phyloP scores from a whole-genome alignment of 2,888 invertebrate genomes.

The Odontocerum albicorne region DNA sequence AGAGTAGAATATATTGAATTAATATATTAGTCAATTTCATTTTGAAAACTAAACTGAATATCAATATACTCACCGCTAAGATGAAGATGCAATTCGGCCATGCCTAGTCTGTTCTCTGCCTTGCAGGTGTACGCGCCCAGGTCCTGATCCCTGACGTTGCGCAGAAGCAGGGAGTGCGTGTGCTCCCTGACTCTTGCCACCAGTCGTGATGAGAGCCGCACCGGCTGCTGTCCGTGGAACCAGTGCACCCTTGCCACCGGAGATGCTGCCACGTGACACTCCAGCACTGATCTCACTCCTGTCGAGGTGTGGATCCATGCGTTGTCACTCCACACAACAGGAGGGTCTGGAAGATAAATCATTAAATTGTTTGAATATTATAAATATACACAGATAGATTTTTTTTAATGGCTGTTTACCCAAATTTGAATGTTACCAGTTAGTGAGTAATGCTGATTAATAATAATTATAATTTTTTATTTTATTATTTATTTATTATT shows the following conservation, averaged over 20 bases:
- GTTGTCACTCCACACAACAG: conserved; percentile 66
- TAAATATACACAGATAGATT: no score
- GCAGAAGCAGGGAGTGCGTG: conserved; percentile 67
- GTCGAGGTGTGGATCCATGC: conserved; percentile 76
- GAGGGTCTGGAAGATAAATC: conserved; percentile 73
- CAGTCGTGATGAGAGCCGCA: conserved; percentile 53
- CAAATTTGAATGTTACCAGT: no score
- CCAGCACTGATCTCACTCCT: conserved; percentile 68
- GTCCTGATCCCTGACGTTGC: conserved; percentile 67
- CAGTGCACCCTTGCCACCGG: conserved; percentile 71
- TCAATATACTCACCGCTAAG: conserved; percentile 61
- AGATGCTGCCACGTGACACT: conserved; percentile 68
- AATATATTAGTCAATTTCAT: no score
- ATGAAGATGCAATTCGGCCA: conserved; percentile 69
- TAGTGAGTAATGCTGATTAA: no score
- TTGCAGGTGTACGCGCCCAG: conserved; percentile 79
- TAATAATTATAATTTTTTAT: no score
- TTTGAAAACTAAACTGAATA: no score
- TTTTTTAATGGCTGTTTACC: no score
- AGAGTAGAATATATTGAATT: no score
- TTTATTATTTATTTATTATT: no score
- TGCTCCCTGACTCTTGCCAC: conserved; percentile 57
- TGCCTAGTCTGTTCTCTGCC: conserved; percentile 74
- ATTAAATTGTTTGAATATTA: no score
- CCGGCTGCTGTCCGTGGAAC: conserved; percentile 65